Base-by-base conservation (phyloP, 2,888 invertebrate species). In the Ischnus inquisitorius region DNA sequence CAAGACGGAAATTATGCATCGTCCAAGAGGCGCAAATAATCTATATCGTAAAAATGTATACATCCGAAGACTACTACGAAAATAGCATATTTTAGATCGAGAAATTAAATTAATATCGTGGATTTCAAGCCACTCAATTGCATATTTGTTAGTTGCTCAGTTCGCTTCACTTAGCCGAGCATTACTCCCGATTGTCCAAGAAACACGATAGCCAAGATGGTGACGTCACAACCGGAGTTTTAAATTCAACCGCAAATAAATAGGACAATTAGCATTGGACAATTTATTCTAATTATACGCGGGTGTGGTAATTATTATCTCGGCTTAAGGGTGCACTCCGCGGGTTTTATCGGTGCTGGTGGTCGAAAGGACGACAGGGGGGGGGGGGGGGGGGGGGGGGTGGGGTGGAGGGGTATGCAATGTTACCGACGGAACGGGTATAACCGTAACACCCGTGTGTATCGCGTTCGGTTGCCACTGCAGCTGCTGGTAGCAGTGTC, bases 231-330 rank as follows among this genome's bases (percentile, higher is more conserved):
- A 25, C 16, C 3, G 81, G 68, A 80, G 82, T 78, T 88, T 86
- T 74, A 85, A 68, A 82, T 82, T 76, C 46, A 77, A 77, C 86
- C 85, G 82, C 89, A 84, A 90, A 91, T 90, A 91, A 91, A 91
- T 90, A 89, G 89, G 87, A 89, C 89, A 90, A 90, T 91, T 91
- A 91, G 90, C 87, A 81, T 83, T 83, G 82, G 84, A 79, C 87
- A 88, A 90, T 90, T 91, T 91, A 91, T 90, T 90, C 88, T 91
- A 91, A 92, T 91, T 91, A 90, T 87, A 85, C 76, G 72, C 60
- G 76, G 41, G 60, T 62, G 85, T 84, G 87, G 88, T 91, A 91
- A 91, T 91, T 91, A 91, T 90, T 88, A 89, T 89, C 89, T 88
- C 88, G 87, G 90, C 88, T 90, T 88, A 88, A 88, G 88, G 87